Conservation (phyloP, 2,797 vertebrate species). For the Sebastes itinus region DNA sequence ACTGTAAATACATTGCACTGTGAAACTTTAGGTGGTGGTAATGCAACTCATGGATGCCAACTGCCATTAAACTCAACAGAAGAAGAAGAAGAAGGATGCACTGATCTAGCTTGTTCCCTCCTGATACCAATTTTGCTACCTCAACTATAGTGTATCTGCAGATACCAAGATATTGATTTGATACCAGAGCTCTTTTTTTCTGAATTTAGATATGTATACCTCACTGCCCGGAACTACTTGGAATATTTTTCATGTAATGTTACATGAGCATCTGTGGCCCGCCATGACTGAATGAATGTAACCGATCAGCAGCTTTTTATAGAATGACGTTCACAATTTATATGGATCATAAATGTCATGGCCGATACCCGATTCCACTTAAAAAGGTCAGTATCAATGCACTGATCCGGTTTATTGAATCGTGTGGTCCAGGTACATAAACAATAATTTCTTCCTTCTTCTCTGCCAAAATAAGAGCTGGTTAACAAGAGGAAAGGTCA, state of each 20-base stretch:
- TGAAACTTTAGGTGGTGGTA: too few relatives aligned
- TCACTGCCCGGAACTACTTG: neutral
- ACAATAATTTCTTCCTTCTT: neutral
- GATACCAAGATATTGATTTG: neutral
- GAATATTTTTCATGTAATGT: neutral
- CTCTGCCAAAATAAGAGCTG: neutral
- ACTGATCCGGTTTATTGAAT: neutral
- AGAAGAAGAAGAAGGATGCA: neutral
- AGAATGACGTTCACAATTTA: neutral
- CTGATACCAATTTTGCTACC: neutral
- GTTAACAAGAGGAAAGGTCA: neutral
- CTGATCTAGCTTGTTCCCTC: neutral
- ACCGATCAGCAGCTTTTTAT: neutral
- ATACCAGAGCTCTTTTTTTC: neutral
- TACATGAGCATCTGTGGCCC: neutral
- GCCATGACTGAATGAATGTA: neutral
- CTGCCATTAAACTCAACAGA: too few relatives aligned
- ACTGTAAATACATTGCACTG: too few relatives aligned
- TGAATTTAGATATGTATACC: neutral
- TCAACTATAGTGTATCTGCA: neutral
- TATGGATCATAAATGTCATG: neutral
- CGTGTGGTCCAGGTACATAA: neutral
- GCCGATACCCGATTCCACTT: neutral
- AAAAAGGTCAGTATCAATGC: neutral
- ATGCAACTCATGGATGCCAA: too few relatives aligned